Evolutionary conservation across 1,140 invertebrate genomes (phyloP).

Genomic region (Drosophila pachea): DNA sequence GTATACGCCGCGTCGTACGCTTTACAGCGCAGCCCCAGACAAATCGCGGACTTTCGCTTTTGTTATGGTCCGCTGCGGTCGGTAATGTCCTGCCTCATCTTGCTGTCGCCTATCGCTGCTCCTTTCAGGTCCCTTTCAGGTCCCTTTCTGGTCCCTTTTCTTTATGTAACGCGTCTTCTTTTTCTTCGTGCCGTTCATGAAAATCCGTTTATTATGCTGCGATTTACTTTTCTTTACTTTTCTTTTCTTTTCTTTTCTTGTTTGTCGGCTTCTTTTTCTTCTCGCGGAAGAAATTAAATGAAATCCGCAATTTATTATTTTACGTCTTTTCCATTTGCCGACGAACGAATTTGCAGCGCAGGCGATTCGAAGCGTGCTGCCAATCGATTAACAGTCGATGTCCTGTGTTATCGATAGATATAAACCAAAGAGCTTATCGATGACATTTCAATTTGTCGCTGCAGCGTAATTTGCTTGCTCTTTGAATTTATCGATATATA

Average conservation of each 20-base stretch:
- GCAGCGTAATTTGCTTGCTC: too few relatives aligned
- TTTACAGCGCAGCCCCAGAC: not conserved
- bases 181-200: constrained; percentile 50
- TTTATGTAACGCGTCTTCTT: constrained; percentile 11
- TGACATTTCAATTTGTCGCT: too few relatives aligned
- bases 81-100: not conserved
- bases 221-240: constrained; percentile 45
- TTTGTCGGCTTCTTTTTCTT: constrained; percentile 12
- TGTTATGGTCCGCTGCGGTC: constrained; percentile 2
- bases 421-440: too few relatives aligned
- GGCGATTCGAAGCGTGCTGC: not conserved
- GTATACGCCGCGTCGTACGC: constrained; percentile 24
- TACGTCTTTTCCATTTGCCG: constrained; percentile 59
- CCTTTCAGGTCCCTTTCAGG: constrained; percentile 23
- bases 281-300: constrained; percentile 62
- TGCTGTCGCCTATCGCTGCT: constrained; percentile 17
- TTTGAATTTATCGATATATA: too few relatives aligned
- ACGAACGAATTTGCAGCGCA: not conserved
- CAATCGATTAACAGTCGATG: too few relatives aligned
- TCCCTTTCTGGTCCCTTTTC: not conserved
- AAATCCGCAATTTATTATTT: constrained; percentile 71
- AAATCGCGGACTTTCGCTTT: constrained; percentile 7
- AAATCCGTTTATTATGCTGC: constrained; percentile 72
- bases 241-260: constrained; percentile 43
- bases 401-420: too few relatives aligned